These are phyloP conservation scores for Zaprionus tsacasi DNA, from an alignment of 1,140 invertebrate species.

Conservation along the genomic window DNA sequence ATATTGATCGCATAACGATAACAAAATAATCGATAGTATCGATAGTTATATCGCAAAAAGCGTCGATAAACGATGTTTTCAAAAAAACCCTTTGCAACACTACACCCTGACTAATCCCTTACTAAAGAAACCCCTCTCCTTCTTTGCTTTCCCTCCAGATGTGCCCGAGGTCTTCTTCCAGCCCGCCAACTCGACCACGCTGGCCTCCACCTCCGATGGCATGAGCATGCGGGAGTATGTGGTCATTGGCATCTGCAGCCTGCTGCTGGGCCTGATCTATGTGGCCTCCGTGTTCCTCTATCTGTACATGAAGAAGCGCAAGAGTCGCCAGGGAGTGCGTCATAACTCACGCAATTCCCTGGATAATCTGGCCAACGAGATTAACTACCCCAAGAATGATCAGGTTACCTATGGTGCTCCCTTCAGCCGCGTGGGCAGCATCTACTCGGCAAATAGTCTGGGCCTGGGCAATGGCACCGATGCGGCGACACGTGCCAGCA, in stretches of 20 bases:
- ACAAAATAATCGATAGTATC: no score
- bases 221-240: constrained; percentile 90
- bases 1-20: no score
- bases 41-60: no score
- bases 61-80: no score
- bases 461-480: constrained; percentile 60
- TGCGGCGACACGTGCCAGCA: constrained; percentile 59
- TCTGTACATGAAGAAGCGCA: constrained; percentile 88
- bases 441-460: constrained; percentile 73
- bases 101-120: no score
- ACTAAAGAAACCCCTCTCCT: no score
- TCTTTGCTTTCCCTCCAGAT: constrained; percentile 84
- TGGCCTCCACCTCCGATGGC: constrained; percentile 84
- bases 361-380: constrained; percentile 72
- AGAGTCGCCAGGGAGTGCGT: constrained; percentile 61
- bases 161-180: constrained; percentile 92
- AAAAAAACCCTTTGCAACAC: no score
- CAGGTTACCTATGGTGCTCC: constrained; percentile 78
- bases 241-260: constrained; percentile 91
- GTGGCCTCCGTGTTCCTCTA: constrained; percentile 93
- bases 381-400: constrained; percentile 82
- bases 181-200: constrained; percentile 86
- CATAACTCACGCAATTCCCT: constrained; percentile 66
- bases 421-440: constrained; percentile 72
- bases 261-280: constrained; percentile 92